Evolutionary conservation across 2,888 invertebrate species (phyloP), one percentile per base, ranked within the genome.

Genomic region (Drosophila testacea): DNA sequence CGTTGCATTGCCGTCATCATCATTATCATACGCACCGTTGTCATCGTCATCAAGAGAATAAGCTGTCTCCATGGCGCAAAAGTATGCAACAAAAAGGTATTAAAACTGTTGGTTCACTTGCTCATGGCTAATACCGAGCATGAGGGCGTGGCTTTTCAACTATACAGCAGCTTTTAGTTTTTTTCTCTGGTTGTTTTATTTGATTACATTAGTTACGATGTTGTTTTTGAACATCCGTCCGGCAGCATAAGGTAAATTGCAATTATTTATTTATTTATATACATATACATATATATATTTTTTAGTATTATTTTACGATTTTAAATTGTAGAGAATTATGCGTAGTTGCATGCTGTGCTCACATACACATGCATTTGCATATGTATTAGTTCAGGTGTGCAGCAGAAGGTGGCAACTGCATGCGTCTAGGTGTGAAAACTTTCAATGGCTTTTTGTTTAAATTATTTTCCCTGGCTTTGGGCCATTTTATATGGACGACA

Each of bases 401-500:
- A 27, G 28, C 13, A 16, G 5, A 27, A 27, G 66, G 39, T 52
- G 41, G 36, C 30, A 50, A 22, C 39, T 27, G 38, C 52, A 36
- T 28, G 13, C 28, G 16, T 13, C 10, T 36, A 46, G 36, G 27
- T 47, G 38, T 57, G 5, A 57, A 47, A 47, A 47, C 47, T 57
- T 48, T 59, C 16, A 46, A 44, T 44, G n/a, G 6, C 27, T 27
- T 44, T 56, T 28, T 38, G 38, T 27, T 22, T 4, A 46, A 55
- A 47, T 41, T 27, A 47, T 47, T 41, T 55, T 41, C 46, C 13
- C 4, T 63, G 13, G 38, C 55, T 63, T 13, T 13, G 39, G 38
- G 4, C 13, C 11, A 11, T 30, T 55, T 55, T 56, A 63, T 56
- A 32, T 10, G 38, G 38, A 54, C 54, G 65, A 46, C 61, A 65